Evolutionary conservation across 1,140 invertebrate species (phyloP), one percentile per base, ranked within the genome.

Genomic region (Drosophila bocki): DNA sequence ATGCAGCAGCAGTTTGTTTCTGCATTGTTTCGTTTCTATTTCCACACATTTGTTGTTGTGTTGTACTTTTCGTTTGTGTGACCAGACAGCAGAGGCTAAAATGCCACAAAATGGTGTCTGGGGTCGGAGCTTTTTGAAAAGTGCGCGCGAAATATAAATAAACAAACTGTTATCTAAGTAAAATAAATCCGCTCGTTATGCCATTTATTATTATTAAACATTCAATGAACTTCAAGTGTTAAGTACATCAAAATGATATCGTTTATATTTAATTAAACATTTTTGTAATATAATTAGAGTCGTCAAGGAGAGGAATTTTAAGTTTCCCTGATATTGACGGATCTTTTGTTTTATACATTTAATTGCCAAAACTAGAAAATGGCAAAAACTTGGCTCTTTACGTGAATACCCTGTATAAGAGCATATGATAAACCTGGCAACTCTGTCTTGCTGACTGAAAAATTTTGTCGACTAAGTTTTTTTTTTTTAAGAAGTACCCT

Each of bases 1-100:
- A 65, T 62, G 62, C 62, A 62, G 39, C 39, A 61, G 59, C 53
- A 54, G 33, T 54, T 59, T 59, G 37, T 44, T 59, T 70, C 63
- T 70, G 47, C 67, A 56, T 51, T 68, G 61, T 70, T 70, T 70
- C 62, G 63, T 70, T 70, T 69, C 67, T 67, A 69, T 69, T 69
- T 65, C 47, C 61, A 69, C 56, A 32, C 50, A 44, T 67, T 69
- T 68, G 67, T 70, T 68, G 62, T 70, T 70, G 67, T 68, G 50
- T 37, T 68, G 35, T 62, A 62, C 22, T 45, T 32, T 32, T 41
- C 15, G 62, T 19, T 22, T 33, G 26, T 68, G 64, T 7, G 17
- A 41, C 44, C 64, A 68, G 35, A 2, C 22, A 3, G 35, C 12
- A n/a, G 13, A 7, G 3, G 13, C 8, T 1, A 32, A 12, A 41